Evolutionary conservation across 2,888 invertebrate genomes (phyloP).

Genomic region (Macrophya annulata): DNA sequence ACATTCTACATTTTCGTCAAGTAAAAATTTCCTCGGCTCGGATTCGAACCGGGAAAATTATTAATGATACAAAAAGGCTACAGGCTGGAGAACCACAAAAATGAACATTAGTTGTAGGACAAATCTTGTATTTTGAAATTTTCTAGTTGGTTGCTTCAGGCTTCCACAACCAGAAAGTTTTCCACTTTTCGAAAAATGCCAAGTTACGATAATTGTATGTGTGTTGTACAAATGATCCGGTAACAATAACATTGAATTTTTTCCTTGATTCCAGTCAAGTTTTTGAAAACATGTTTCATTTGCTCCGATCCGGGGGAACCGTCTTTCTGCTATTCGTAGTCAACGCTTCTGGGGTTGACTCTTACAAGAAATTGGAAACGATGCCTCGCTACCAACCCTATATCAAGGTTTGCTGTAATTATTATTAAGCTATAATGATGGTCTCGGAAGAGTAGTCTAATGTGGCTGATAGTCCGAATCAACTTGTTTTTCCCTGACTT

Average conservation of each 20-base stretch:
- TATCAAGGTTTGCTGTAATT: constrained; percentile 80
- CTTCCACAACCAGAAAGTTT: background rate
- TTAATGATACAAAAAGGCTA: background rate
- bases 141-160: background rate
- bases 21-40: no score
- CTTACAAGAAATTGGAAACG: constrained; percentile 84
- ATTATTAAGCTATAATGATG: background rate
- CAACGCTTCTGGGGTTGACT: constrained; percentile 85
- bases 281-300: constrained; percentile 84
- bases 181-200: background rate
- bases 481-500: background rate
- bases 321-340: constrained; percentile 87
- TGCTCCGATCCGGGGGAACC: constrained; percentile 86
- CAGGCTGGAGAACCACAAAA: background rate
- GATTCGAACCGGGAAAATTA: no score
- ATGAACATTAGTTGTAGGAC: no score
- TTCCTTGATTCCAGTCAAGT: constrained; percentile 67
- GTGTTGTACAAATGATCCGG: background rate
- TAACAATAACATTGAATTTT: background rate
- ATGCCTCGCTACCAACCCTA: constrained; percentile 84
- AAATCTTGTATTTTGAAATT: no score
- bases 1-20: no score
- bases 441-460: background rate
- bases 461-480: background rate
- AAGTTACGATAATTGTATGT: background rate